Evolutionary conservation across 1,140 invertebrate species (phyloP).

Genomic region (Spodoptera frugiperda): DNA sequence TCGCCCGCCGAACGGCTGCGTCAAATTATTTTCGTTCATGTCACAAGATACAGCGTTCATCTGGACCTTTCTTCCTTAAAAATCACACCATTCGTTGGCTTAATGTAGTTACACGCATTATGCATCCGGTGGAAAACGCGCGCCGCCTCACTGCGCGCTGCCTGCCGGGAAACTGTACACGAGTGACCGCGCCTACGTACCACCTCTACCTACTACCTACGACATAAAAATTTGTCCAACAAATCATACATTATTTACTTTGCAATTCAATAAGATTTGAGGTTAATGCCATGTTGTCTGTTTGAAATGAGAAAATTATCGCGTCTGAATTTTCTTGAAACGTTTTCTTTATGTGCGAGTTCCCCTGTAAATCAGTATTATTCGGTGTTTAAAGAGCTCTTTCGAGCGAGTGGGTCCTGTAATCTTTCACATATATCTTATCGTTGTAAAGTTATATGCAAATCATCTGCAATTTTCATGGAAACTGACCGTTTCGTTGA

Average conservation of each 20-base stretch:
- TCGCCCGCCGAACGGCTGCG: conserved; percentile 82
- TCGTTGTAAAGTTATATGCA: conserved; percentile 49
- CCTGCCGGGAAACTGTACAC: conserved; percentile 14
- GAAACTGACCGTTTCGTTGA: conserved; percentile 47
- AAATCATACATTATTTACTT: conserved; percentile 26
- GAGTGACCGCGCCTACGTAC: neutral
- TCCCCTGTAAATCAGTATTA: conserved; percentile 20
- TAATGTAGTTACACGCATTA: conserved; percentile 68
- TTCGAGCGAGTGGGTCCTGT: conserved; percentile 25
- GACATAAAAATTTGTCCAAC: neutral
- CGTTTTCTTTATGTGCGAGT: conserved; percentile 9
- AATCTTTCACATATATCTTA: conserved; percentile 47
- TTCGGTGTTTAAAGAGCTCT: conserved; percentile 13
- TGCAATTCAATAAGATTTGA: conserved; percentile 16
- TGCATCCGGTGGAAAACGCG: conserved; percentile 74
- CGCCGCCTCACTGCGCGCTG: conserved; percentile 12
- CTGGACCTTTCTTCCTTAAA: conserved; percentile 85
- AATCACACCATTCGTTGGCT: conserved; percentile 80
- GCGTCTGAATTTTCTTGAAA: conserved; percentile 4
- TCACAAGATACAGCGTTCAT: conserved; percentile 85
- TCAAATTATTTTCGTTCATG: conserved; percentile 86
- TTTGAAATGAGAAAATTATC: neutral
- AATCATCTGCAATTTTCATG: conserved; percentile 58
- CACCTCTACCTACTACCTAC: neutral
- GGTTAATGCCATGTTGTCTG: conserved; percentile 29